These are phyloP conservation scores for Brachionus calyciflorus DNA, from an alignment of 1,140 invertebrate genomes.

Conservation along the genomic window DNA sequence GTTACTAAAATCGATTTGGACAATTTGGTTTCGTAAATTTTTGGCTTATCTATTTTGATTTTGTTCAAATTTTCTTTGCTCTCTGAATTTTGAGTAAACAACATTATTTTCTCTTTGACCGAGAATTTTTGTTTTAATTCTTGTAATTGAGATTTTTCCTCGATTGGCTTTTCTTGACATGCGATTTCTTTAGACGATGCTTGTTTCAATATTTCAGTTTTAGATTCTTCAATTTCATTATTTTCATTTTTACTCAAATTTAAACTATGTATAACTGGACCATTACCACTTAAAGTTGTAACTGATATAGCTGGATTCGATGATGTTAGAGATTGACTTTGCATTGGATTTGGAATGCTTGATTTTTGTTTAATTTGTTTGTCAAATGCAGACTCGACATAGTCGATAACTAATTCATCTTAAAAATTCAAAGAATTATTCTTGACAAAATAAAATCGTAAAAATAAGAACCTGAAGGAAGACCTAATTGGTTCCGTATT, in stretches of 20 bases:
- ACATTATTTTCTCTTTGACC: constrained; percentile 32
- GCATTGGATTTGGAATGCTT: not conserved
- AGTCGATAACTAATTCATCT: constrained; percentile 22
- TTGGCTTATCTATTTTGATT: not conserved
- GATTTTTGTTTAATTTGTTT: constrained; percentile 37
- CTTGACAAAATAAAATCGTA: not conserved
- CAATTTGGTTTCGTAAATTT: constrained; percentile 26
- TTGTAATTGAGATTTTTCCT: no score
- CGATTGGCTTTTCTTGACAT: no score
- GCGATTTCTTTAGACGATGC: no score
- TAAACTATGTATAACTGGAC: not conserved
- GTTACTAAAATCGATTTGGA: constrained; percentile 10
- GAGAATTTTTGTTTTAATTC: not conserved
- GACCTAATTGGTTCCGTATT: no score
- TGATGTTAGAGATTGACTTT: not conserved
- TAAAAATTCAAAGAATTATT: not conserved
- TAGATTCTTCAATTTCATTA: not conserved
- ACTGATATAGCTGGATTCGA: not conserved
- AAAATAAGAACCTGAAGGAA: no score
- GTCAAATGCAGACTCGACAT: constrained; percentile 36
- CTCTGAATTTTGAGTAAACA: constrained; percentile 17
- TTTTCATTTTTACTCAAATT: not conserved
- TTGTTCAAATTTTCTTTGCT: constrained; percentile 4
- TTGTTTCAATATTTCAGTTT: no score
- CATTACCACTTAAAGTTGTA: not conserved